These are phyloP conservation scores for Todiramphus chloris DNA, from an alignment of 2,113 vertebrate species.

Conservation along the genomic window DNA sequence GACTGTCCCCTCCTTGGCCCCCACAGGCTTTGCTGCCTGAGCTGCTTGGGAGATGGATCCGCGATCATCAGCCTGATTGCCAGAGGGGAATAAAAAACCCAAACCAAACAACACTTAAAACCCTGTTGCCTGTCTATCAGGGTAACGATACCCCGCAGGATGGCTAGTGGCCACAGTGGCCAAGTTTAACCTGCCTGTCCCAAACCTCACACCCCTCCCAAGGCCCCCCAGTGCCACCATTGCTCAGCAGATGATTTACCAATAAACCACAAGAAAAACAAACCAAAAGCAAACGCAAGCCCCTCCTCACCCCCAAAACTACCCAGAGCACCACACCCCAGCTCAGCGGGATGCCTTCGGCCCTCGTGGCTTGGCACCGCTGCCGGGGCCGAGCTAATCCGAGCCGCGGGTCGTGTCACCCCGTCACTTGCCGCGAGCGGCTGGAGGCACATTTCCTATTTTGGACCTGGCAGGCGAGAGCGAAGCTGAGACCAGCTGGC, in stretches of 20 bases:
- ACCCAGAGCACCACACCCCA: rapidly evolving
- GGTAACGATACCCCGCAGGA: background rate
- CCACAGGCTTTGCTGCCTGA: background rate
- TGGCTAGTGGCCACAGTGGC: rapidly evolving
- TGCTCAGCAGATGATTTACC: background rate
- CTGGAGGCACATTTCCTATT: constrained; percentile 42
- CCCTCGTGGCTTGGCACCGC: rapidly evolving
- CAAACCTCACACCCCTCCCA: background rate
- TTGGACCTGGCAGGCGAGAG: background rate
- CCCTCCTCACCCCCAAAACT: background rate
- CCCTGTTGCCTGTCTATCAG: background rate
- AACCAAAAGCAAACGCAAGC: background rate
- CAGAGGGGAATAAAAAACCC: background rate
- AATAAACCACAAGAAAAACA: background rate
- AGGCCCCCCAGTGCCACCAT: rapidly evolving
- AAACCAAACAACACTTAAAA: background rate
- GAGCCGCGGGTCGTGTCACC: background rate
- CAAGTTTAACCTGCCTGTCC: background rate
- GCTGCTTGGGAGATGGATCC: background rate
- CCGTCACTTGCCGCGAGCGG: background rate
- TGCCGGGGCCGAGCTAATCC: background rate
- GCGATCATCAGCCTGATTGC: background rate
- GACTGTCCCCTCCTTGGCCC: too few species aligned
- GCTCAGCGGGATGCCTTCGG: background rate
- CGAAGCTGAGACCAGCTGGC: background rate